Base-by-base conservation (phyloP, 1,140 invertebrate species). In the Eurosta solidaginis region DNA sequence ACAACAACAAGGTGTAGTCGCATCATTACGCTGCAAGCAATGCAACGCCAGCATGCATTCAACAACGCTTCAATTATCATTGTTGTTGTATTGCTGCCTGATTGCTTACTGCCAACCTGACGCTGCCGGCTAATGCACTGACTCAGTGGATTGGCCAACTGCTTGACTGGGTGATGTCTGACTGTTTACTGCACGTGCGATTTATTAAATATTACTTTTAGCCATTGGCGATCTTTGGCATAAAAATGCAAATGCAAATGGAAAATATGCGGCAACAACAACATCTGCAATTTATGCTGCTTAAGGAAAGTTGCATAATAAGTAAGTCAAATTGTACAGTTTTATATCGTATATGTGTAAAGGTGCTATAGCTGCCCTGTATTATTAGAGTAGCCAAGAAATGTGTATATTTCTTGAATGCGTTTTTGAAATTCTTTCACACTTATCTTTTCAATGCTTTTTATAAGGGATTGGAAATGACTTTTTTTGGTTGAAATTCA, bases 61-160 rank as follows among this genome's bases (percentile, higher is more conserved):
- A n/a, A n/a, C n/a, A n/a, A n/a, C 22, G 50, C 50, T 54, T 25
- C 50, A 25, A 22, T 68, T 12, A 10, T 9, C 27, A 27, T 29
- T 54, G 49, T n/a, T 52, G 14, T 40, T 36, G 0, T 40, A 33
- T 33, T 42, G 59, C 14, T 68, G 59, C n/a, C 36, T 68, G 59
- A 68, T 68, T 42, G 33, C 59, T 68, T 29, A n/a, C 59, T 68
- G 59, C 59, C 59, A 42, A 68, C n/a, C 33, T 68, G 59, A 22
- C 59, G 33, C 59, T 68, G 22, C 17, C 59, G 59, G 17, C 40
- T 36, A 40, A 68, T 68, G 40, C 5, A 36, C 33, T 27, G 17
- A 7, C n/a, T 40, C n/a, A 68, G 59, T 7, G n/a, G n/a, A n/a
- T n/a, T n/a, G n/a, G n/a, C 20, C 54, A 36, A 22, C 17, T 0